Evolutionary conservation across 2,888 invertebrate genomes (phyloP), one percentile per base, ranked within the genome.

Genomic region (Rhamphomyia laevipes): DNA sequence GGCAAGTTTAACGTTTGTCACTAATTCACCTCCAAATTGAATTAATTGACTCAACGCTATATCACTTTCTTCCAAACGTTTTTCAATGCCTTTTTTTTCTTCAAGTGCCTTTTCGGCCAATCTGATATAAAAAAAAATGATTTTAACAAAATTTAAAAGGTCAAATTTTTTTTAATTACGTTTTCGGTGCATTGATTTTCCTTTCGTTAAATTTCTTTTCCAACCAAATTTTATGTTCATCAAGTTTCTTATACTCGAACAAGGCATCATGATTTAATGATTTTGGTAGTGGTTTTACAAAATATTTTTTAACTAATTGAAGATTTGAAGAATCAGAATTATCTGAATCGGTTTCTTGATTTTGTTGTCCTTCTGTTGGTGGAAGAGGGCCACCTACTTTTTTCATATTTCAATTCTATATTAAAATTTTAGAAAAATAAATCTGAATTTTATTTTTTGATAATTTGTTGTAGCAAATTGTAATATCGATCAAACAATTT

Each of bases 1-100:
- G 1, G 87, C 86, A 40, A 85, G 76, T 63, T 78, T 77, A 3
- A 89, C 80, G 63, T 87, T 87, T n/a, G 82, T 77, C 50, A 86
- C 82, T 61, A 82, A 75, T 59, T 85, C 84, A 46, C 80, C 76
- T 27, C 84, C 84, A 63, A 86, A 84, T 13, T 76, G 65, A 11
- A 80, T 66, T 27, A 86, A 64, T 48, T 81, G 77, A 55, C 81
- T 77, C 18, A 87, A 69, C 41, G 80, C 69, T 50, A 79, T 78
- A 1, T 77, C 77, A 43, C 84, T 84, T 11, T 72, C 64, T 27
- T 78, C 73, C 6, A 85, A 75, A 56, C 84, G 82, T 53, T 75
- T 73, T 59, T 84, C 82, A 18, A 84, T 77, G 1, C 72, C 69
- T 1, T 74, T 72, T 50, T 78, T 75, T 53, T 75, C 27, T 11